Base-by-base conservation (phyloP, 2,888 invertebrate genomes). In the Luperina nickerlii region DNA sequence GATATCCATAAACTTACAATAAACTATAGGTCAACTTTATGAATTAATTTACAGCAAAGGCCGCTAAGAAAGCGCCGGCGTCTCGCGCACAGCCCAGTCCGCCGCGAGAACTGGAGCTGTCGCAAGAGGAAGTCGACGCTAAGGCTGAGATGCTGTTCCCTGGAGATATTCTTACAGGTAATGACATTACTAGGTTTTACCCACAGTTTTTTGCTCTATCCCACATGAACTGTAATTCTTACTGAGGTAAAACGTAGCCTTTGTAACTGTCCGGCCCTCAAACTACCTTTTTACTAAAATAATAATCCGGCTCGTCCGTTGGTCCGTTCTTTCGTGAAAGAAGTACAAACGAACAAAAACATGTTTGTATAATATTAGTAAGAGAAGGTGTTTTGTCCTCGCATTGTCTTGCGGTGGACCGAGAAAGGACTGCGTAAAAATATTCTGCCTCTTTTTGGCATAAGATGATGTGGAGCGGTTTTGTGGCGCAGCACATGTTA, bases 121-220 rank as follows among this genome's bases (percentile, higher is more conserved):
- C 98, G 24, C 97, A 97, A 45, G 99, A 99, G 81, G 98, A 98
- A 87, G 98, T 98, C 0, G 98, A 98, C 77, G 98, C 98, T 75
- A 97, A 98, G 88, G 98, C 98, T 0, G 97, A 97, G 62, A 97
- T 97, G 83, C 90, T 98, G 32, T 94, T 99, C 20, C 94, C 98
- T 0, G 94, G 97, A 0, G 98, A 98, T 67, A 96, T 98, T 42
- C 85, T 97, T 5, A 90, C 88, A 82, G 96, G 97, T 97, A 83
- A 5, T 20, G 18, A 65, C 7, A 11, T 54, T 20, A n/a, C 8
- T 27, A 27, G 18, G 18, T 42, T 48, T 62, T 4, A 60, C 18
- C 24, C 0, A 1, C 6, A 6, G 20, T 18, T n/a, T 48, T 9
- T 2, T 9, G 24, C 11, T 18, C 7, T 48, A 24, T 13, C 51